These are phyloP conservation scores for Tenthredo distinguenda DNA, from an alignment of 2,888 invertebrate genomes.

Conservation along the genomic window DNA sequence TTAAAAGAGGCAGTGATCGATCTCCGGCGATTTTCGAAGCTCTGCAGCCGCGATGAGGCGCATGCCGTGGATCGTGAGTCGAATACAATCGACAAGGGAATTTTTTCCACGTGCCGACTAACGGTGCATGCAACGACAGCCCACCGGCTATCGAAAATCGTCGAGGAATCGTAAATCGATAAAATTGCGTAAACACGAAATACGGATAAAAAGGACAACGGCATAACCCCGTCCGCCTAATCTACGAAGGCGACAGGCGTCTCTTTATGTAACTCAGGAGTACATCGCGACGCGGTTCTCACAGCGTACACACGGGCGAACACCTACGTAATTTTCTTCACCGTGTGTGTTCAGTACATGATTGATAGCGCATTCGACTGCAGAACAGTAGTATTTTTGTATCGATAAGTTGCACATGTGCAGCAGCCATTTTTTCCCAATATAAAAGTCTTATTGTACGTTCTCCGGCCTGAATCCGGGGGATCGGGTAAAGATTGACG, in stretches of 20 bases:
- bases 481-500: constrained; percentile 1
- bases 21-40: too few species aligned
- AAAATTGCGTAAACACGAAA: constrained; percentile 57
- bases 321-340: background rate
- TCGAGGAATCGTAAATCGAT: constrained; percentile 61
- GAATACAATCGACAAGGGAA: constrained; percentile 43
- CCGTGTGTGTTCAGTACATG: background rate
- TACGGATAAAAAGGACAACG: background rate
- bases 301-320: too few species aligned
- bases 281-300: background rate
- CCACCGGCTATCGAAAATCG: constrained; percentile 1
- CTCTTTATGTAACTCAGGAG: background rate
- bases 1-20: background rate
- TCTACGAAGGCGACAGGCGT: background rate
- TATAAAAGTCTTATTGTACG: constrained; percentile 64
- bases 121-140: background rate
- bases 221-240: background rate
- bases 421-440: constrained; percentile 44
- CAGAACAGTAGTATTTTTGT: constrained; percentile 76
- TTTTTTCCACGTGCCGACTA: background rate
- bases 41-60: too few species aligned
- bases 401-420: constrained; percentile 66
- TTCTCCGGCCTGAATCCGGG: background rate
- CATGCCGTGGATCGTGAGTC: background rate
- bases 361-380: constrained; percentile 55